These are phyloP conservation scores for Myotis lucifugus DNA, from an alignment of 2,113 vertebrate species.

Conservation along the genomic window DNA sequence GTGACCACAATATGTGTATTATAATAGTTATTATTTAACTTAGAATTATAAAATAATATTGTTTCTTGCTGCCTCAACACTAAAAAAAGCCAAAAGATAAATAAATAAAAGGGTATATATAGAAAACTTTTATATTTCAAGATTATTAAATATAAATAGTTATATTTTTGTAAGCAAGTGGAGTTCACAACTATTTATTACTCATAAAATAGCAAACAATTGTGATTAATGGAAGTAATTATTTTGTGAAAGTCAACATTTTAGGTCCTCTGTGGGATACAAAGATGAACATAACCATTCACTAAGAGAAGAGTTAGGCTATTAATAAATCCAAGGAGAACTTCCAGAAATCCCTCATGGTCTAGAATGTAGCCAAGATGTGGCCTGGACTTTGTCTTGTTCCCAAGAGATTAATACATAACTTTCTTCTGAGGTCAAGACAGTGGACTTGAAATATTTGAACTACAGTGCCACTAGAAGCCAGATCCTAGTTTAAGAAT, in stretches of 20 bases:
- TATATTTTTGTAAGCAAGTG: neutral
- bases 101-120: neutral
- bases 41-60: neutral
- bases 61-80: neutral
- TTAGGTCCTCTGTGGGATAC: neutral
- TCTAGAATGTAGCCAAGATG: neutral
- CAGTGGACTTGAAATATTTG: neutral
- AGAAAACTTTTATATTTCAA: neutral
- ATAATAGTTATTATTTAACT: neutral
- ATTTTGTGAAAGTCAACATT: neutral
- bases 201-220: neutral
- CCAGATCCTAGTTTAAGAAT: neutral
- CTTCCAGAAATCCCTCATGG: conserved; percentile 44
- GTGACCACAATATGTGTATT: neutral
- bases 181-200: neutral
- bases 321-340: neutral
- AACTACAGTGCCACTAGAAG: neutral
- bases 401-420: neutral
- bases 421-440: neutral
- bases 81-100: neutral
- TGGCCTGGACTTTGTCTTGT: neutral
- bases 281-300: neutral
- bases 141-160: neutral
- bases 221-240: neutral
- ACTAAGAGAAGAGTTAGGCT: neutral